Evolutionary conservation across 2,797 vertebrate genomes (phyloP).

Genomic region (Crax fasciolata): DNA sequence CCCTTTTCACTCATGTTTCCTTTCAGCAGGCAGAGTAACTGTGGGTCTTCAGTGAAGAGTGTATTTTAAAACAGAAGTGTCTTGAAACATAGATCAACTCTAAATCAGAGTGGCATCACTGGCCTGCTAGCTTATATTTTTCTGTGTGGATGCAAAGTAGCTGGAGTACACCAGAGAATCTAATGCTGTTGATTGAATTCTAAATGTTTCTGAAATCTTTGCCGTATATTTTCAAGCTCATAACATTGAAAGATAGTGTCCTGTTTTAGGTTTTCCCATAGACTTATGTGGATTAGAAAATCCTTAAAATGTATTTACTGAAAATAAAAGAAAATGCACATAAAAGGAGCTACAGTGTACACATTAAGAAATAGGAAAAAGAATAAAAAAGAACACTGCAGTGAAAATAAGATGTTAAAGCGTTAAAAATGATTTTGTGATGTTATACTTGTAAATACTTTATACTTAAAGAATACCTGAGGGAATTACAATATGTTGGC

Average conservation of each 20-base stretch:
- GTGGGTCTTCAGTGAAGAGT: not conserved
- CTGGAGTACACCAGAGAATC: not conserved
- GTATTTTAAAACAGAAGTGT: not conserved
- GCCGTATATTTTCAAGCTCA: not conserved
- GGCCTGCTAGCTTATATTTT: not conserved
- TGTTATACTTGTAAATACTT: not conserved
- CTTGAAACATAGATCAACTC: not conserved
- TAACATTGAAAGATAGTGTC: not conserved
- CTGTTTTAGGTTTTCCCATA: not conserved
- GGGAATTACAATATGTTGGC: not conserved
- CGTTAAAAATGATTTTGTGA: not conserved
- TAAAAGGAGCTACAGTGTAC: not conserved
- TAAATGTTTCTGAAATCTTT: not conserved
- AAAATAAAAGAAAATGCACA: not conserved
- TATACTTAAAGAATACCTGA: not conserved
- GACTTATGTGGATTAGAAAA: not conserved
- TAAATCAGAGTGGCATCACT: not conserved
- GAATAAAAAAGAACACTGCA: not conserved
- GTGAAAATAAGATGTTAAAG: not conserved
- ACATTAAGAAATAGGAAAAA: not conserved
- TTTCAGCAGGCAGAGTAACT: not conserved
- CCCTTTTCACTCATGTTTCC: not conserved
- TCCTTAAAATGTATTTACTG: not conserved
- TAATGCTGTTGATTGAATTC: not conserved
- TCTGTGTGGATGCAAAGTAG: not conserved